phyloP scores from a whole-genome alignment of 2,113 vertebrate genomes.

The Dryoscopus gambensis region DNA sequence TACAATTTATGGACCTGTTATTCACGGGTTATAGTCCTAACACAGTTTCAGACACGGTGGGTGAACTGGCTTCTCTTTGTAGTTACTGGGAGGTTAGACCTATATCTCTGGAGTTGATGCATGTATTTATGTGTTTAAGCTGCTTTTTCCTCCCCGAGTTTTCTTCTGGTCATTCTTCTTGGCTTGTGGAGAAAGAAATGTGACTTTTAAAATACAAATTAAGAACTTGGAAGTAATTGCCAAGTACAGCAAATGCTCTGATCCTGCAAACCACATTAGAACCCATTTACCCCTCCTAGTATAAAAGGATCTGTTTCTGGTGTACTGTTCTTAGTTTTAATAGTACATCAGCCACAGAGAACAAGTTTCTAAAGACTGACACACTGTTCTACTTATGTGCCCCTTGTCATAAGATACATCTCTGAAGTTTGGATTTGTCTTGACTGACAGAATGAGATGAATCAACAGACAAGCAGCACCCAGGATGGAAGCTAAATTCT shows the following conservation, averaged over 20 bases:
- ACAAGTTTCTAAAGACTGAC: neutral
- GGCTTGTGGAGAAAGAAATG: neutral
- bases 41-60: neutral
- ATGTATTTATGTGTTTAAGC: neutral
- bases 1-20: neutral
- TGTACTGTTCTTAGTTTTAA: neutral
- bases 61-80: constrained; percentile 4
- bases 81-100: neutral
- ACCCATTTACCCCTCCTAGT: neutral
- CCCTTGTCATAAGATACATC: neutral
- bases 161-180: neutral
- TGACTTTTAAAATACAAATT: neutral
- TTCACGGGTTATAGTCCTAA: neutral
- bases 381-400: neutral
- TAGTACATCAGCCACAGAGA: neutral
- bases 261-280: neutral
- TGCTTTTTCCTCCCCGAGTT: neutral
- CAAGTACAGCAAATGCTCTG: neutral
- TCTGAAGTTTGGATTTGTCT: neutral
- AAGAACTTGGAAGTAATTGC: neutral
- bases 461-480: neutral
- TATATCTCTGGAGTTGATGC: neutral
- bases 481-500: neutral
- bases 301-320: neutral
- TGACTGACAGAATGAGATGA: neutral